Evolutionary conservation across 2,797 vertebrate species (phyloP).

Genomic region (Propithecus perrieri): DNA sequence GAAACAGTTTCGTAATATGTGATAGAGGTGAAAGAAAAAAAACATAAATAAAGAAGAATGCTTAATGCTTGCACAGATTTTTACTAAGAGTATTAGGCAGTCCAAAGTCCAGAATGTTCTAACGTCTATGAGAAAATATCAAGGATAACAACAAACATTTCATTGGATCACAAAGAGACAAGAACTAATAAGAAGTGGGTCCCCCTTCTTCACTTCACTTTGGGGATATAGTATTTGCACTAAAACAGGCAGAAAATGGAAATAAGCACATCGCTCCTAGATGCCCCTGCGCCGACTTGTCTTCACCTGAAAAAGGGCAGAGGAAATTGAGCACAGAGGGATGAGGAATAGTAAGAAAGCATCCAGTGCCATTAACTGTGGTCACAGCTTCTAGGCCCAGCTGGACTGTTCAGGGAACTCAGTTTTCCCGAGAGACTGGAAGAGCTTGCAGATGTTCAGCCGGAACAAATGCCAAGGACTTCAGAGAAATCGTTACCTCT

Average conservation of each 20-base stretch:
- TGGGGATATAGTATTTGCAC: neutral
- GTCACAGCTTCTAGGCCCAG: neutral
- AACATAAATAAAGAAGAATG: neutral
- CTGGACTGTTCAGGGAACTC: neutral
- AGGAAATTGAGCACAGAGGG: neutral
- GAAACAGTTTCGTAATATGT: neutral
- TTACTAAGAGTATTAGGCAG: neutral
- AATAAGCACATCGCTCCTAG: neutral
- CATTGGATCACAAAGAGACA: neutral
- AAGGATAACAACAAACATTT: neutral
- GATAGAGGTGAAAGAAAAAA: neutral
- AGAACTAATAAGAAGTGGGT: neutral
- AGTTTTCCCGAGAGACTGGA: neutral
- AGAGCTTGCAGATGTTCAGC: slow-evolving; percentile 16
- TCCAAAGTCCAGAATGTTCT: neutral
- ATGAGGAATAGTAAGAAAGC: neutral
- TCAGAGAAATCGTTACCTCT: neutral
- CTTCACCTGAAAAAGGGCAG: neutral
- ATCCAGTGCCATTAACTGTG: neutral
- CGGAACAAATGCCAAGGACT: neutral
- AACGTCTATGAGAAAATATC: neutral
- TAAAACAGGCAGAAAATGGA: neutral
- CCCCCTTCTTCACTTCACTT: neutral
- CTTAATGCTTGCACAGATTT: neutral
- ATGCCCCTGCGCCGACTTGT: neutral